A percentile compares a stretch with the other conserved stretches of the same genome.
These are phyloP conservation scores for Platycnemis pennipes DNA, from an alignment of 2,888 invertebrate species.

Conservation along the genomic window DNA sequence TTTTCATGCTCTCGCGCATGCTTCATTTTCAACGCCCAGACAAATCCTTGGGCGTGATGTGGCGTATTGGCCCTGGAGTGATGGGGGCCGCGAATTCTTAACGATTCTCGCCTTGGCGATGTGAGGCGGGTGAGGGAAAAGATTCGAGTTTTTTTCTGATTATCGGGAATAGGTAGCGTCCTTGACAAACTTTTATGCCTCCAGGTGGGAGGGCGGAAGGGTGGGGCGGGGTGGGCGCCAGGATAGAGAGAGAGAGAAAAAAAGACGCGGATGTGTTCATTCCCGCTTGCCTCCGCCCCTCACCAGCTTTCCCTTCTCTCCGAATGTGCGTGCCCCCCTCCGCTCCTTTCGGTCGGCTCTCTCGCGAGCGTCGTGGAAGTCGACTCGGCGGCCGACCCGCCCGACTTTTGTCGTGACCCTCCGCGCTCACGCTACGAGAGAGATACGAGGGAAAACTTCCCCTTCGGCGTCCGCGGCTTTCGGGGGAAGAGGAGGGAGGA, in stretches of 20 bases:
- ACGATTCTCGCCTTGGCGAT: background rate
- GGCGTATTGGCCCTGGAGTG: background rate
- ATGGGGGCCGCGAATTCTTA: background rate
- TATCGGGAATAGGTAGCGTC: conserved; percentile 48
- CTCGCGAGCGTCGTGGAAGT: background rate
- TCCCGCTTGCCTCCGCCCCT: background rate
- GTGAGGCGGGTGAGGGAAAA: background rate
- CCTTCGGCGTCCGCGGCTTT: background rate
- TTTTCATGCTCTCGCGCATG: background rate
- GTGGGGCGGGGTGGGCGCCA: background rate
- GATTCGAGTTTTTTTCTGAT: conserved; percentile 15
- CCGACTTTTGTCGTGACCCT: background rate
- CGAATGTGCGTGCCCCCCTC: background rate
- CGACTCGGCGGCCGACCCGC: background rate
- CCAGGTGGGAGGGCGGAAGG: background rate
- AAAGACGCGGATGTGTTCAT: conserved; percentile 46
- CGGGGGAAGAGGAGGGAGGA: too few relatives aligned
- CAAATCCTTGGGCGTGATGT: background rate
- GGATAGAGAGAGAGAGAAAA: background rate
- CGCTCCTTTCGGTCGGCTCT: background rate
- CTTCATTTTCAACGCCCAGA: background rate
- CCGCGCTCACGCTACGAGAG: background rate
- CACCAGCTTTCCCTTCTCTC: conserved; percentile 40
- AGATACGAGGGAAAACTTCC: background rate
- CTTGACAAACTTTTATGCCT: conserved; percentile 53